Evolutionary conservation across 2,888 invertebrate genomes (phyloP).

Genomic region (Aleiodes testaceus): DNA sequence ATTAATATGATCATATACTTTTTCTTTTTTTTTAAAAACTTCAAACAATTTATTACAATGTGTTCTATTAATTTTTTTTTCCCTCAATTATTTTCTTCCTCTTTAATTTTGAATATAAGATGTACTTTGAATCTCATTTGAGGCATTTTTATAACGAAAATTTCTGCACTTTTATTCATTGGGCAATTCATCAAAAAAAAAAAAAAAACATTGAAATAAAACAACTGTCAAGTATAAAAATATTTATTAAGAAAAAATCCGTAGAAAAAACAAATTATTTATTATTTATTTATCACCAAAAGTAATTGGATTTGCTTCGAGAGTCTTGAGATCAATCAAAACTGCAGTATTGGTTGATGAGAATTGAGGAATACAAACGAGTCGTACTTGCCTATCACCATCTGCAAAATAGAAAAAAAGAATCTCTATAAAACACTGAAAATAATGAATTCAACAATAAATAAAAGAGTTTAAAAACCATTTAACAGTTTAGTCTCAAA

Average conservation of each 20-base stretch:
- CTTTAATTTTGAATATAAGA: constrained; percentile 3
- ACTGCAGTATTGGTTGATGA: constrained; percentile 81
- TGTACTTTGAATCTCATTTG: constrained; percentile 37
- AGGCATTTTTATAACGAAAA: constrained; percentile 42
- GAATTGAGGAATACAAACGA: constrained; percentile 89
- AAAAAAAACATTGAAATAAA: too few relatives aligned
- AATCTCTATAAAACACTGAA: constrained; percentile 1
- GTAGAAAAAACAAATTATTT: neutral
- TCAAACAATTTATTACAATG: constrained; percentile 17
- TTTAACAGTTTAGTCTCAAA: constrained; percentile 81
- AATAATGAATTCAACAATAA: constrained; percentile 9
- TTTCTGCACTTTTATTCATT: constrained; percentile 40
- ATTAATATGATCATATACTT: constrained; percentile 13
- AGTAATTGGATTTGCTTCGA: constrained; percentile 81
- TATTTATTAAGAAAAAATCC: neutral
- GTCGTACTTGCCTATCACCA: constrained; percentile 79
- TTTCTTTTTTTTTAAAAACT: constrained; percentile 24
- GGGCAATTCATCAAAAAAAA: constrained; percentile 37
- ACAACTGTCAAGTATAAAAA: constrained; percentile 64
- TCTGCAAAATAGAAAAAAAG: constrained; percentile 73
- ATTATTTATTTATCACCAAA: constrained; percentile 72
- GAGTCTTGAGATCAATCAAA: constrained; percentile 84
- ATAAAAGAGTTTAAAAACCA: constrained; percentile 72
- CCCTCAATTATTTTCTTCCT: constrained; percentile 17
- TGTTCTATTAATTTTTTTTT: constrained; percentile 1